Conservation (phyloP, 2,888 invertebrate genomes). For the Hemaris fuciformis region DNA sequence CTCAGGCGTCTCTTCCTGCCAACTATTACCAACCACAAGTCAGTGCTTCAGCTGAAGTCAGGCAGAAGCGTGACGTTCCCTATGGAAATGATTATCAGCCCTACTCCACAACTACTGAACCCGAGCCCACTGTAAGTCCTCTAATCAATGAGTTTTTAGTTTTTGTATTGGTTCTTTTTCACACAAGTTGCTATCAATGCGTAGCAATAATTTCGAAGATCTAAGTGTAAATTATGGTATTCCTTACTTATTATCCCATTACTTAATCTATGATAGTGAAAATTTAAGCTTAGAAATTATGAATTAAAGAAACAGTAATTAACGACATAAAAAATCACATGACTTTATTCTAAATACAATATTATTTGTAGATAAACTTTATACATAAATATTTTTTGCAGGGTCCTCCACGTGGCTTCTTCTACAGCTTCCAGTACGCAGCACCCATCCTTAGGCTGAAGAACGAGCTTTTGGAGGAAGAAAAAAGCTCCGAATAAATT, state of each 20-base stretch:
- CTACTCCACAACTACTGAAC: conserved; percentile 34
- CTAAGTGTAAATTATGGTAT: too few relatives aligned
- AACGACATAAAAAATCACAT: too few relatives aligned
- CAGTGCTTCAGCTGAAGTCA: conserved; percentile 26
- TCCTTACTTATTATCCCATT: too few relatives aligned
- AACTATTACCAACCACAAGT: conserved; percentile 26
- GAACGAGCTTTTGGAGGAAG: conserved; percentile 40
- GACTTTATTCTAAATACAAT: too few relatives aligned
- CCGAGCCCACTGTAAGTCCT: conserved; percentile 68
- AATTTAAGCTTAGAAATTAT: too few relatives aligned
- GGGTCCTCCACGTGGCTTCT: conserved; percentile 86
- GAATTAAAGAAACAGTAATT: too few relatives aligned
- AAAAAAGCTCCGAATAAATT: conserved; percentile 43
- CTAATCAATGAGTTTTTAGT: too few relatives aligned
- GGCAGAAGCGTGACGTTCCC: conserved; percentile 20
- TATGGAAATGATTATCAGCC: conserved; percentile 19
- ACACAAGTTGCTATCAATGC: too few relatives aligned
- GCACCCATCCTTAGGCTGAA: conserved; percentile 76
- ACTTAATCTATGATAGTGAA: too few relatives aligned
- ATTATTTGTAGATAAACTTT: background rate
- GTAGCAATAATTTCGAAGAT: too few relatives aligned
- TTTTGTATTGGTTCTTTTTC: too few relatives aligned
- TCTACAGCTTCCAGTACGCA: conserved; percentile 86
- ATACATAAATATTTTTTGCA: conserved; percentile 31
- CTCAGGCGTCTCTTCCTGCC: conserved; percentile 17